phyloP scores from a whole-genome alignment of 2,113 vertebrate genomes.

The Danionella cerebrum region DNA sequence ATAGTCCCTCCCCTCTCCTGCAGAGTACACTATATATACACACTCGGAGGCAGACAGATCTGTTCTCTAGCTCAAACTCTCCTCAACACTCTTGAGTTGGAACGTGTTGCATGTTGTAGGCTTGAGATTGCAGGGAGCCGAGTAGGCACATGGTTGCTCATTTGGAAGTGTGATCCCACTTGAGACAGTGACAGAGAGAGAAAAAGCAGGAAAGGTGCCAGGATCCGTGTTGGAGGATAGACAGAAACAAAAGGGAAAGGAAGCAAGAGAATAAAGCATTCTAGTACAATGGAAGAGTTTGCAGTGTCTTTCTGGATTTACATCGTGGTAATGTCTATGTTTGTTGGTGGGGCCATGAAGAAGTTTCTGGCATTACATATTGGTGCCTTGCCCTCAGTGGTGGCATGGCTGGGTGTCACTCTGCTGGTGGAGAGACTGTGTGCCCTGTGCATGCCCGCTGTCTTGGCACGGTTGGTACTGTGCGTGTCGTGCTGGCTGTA shows the following conservation, averaged over 20 bases:
- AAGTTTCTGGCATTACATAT: conserved; percentile 56
- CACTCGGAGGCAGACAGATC: conserved; percentile 28
- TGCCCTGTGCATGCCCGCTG: conserved; percentile 49
- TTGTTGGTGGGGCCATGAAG: conserved; percentile 55
- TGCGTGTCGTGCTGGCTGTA: conserved; percentile 46
- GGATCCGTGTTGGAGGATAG: neutral
- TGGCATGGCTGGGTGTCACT: conserved; percentile 61
- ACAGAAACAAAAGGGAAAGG: neutral
- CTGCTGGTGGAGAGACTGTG: conserved; percentile 60
- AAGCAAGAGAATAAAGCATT: neutral
- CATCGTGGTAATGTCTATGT: conserved; percentile 50
- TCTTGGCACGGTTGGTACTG: conserved; percentile 42
- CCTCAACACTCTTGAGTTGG: conserved; percentile 27
- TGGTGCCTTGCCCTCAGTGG: conserved; percentile 46
- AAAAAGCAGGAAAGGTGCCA: conserved; percentile 2
- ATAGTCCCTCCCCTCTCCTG: conserved; percentile 55
- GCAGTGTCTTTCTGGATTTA: conserved; percentile 63
- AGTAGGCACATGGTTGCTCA: conserved; percentile 37
- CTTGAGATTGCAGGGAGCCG: conserved; percentile 19
- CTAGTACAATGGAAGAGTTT: conserved; percentile 55
- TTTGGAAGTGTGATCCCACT: conserved; percentile 26
- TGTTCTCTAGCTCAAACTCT: conserved; percentile 28
- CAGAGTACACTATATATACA: conserved; percentile 57
- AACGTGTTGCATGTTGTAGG: conserved; percentile 17
- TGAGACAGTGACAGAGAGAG: conserved; percentile 1